These are phyloP conservation scores for Nothura maculosa DNA, from an alignment of 2,797 vertebrate species.

Conservation along the genomic window DNA sequence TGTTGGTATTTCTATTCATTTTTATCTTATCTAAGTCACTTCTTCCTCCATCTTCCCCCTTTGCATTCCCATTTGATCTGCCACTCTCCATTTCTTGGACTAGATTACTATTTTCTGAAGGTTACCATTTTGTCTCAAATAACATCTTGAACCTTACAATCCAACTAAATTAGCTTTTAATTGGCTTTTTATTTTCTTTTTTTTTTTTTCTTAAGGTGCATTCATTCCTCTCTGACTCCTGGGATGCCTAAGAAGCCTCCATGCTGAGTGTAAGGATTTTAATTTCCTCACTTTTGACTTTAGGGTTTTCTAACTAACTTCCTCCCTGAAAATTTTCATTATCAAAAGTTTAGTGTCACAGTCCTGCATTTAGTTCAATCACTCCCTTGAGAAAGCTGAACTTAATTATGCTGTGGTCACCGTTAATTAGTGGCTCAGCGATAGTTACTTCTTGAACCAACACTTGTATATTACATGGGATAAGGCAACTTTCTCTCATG, in stretches of 20 bases:
- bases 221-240: slow-evolving; percentile 68
- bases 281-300: slow-evolving; percentile 74
- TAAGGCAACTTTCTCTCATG: slow-evolving; percentile 29
- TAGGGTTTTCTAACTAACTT: slow-evolving; percentile 52
- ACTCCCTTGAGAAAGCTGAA: slow-evolving; percentile 63
- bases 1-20: neutral
- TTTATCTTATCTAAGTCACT: neutral
- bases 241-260: slow-evolving; percentile 70
- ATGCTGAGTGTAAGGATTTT: slow-evolving; percentile 74
- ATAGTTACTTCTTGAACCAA: slow-evolving; percentile 59
- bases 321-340: slow-evolving; percentile 39
- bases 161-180: slow-evolving; percentile 18
- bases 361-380: slow-evolving; percentile 46
- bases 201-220: slow-evolving; percentile 61
- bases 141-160: slow-evolving; percentile 8
- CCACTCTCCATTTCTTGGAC: neutral
- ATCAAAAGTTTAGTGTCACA: slow-evolving; percentile 71
- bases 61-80: neutral
- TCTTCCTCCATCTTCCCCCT: neutral
- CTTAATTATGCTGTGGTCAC: slow-evolving; percentile 62
- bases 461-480: slow-evolving; percentile 36
- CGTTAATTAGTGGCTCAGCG: slow-evolving; percentile 44
- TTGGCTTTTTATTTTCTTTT: slow-evolving; percentile 36
- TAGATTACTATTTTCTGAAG: slow-evolving; percentile 20
- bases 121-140: slow-evolving; percentile 2